Base-by-base conservation (phyloP, 2,797 vertebrate species). In the Microhierax caerulescens region DNA sequence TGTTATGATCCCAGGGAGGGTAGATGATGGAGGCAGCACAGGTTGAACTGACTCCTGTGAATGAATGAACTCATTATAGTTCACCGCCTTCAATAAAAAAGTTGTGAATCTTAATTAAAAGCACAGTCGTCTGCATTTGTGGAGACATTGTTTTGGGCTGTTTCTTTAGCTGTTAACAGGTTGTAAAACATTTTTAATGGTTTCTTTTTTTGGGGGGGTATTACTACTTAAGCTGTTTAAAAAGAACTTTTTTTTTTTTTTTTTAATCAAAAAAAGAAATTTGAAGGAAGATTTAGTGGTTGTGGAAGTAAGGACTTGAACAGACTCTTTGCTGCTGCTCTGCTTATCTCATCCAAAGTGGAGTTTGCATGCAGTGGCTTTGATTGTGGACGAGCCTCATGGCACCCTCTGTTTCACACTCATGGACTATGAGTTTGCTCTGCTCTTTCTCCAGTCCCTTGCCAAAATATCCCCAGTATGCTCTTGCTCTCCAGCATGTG, bases 81-180 rank as follows among this genome's bases (percentile, higher is more conserved):
- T 96, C 94, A 80, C 41, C 50, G 39, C 64, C 36, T 95, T 72
- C 79, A 51, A 60, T 65, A 74, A 95, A 94, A 57, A 87, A 88
- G 65, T 85, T 97, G 96, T 96, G 97, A 93, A 91, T 97, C 91
- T 96, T 97, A 97, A 97, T 98, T 98, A 97, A 96, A 97, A 97
- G 95, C 50, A 88, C 93, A 95, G 95, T 97, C 3, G 2, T 73
- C 93, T 94, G 86, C 72, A 67, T 97, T 97, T 96, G 95, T 85
- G 83, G 93, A 92, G 88, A 95, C 74, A 85, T 97, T 97, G 96
- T 96, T 97, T 89, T 83, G 94, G 87, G 82, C 95, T 88, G 82
- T 96, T 98, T 97, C 95, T 97, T 88, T 91, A 94, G 96, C 95
- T 97, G 94, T 97, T 97, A 98, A 97, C 93, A 96, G 87, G 15